phyloP scores from a whole-genome alignment of 2,797 vertebrate genomes.

The Macrochelys suwanniensis region DNA sequence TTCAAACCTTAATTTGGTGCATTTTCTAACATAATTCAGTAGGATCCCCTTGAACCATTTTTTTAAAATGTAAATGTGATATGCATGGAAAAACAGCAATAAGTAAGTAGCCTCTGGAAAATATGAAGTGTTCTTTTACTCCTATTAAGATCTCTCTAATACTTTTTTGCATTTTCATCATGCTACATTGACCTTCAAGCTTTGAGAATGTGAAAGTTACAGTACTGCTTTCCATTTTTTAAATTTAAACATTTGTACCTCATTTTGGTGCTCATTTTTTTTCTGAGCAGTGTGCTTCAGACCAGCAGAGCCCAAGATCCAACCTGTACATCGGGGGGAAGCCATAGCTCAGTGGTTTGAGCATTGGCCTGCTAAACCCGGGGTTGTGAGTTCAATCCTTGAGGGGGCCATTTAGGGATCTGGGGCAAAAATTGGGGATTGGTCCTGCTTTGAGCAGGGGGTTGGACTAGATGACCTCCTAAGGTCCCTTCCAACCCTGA shows the following conservation, averaged over 20 bases:
- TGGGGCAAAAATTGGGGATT: too few species aligned
- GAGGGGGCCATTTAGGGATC: too few species aligned
- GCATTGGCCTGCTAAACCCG: too few species aligned
- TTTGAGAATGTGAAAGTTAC: background rate
- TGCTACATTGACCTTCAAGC: background rate
- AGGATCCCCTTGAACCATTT: rapidly evolving
- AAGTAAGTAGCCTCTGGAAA: background rate
- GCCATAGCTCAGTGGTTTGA: too few species aligned
- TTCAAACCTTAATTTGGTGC: background rate
- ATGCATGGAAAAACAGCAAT: background rate
- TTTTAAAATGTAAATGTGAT: rapidly evolving
- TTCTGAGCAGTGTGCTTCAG: background rate
- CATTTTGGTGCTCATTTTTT: background rate
- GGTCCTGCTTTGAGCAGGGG: too few species aligned
- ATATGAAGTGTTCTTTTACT: background rate
- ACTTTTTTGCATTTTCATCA: background rate
- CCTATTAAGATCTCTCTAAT: background rate
- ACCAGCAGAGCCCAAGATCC: background rate
- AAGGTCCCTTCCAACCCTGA: too few species aligned
- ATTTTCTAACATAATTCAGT: background rate
- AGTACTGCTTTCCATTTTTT: background rate
- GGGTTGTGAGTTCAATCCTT: too few species aligned
- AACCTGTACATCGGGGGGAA: background rate
- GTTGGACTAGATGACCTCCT: too few species aligned
- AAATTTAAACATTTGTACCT: background rate